Percentiles rank a stretch among this genome's conserved stretches.
phyloP scores from a whole-genome alignment of 1,140 invertebrate genomes.

The Neodiprion virginianus region DNA sequence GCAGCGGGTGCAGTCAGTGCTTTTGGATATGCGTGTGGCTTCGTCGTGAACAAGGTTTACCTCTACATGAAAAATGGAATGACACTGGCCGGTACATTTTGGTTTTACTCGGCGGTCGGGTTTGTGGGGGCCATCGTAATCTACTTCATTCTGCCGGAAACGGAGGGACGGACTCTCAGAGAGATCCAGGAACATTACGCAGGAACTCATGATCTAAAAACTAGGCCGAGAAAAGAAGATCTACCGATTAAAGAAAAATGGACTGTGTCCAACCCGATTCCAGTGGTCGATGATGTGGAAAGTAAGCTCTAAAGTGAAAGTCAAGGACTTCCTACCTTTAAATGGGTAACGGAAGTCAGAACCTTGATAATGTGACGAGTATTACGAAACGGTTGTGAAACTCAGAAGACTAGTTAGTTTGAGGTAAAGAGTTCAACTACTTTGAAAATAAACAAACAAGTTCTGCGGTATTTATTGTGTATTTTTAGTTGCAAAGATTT shows the following conservation, averaged over 20 bases:
- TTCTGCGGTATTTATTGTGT: too few species aligned
- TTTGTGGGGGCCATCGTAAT: conserved; percentile 68
- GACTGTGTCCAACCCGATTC: conserved; percentile 49
- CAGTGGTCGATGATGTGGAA: conserved; percentile 50
- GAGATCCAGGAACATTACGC: conserved; percentile 77
- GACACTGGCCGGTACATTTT: conserved; percentile 72
- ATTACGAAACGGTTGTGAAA: too few species aligned
- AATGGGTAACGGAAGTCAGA: too few species aligned
- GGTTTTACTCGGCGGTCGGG: conserved; percentile 70
- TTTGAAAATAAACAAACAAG: too few species aligned
- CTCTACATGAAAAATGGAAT: conserved; percentile 68
- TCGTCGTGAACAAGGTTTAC: conserved; percentile 76
- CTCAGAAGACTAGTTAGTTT: too few species aligned
- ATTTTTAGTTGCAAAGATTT: too few species aligned
- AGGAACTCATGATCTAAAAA: conserved; percentile 62
- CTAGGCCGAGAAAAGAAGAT: conserved; percentile 44
- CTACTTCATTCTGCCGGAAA: conserved; percentile 75
- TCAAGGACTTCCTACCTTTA: too few species aligned
- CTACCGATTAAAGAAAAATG: conserved; percentile 51
- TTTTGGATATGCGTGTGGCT: conserved; percentile 74
- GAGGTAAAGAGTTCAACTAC: too few species aligned
- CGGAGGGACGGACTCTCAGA: conserved; percentile 79
- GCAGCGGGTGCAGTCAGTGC: conserved; percentile 75
- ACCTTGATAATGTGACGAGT: too few species aligned
- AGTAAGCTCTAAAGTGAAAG: conserved; percentile 46